Conservation (phyloP, 1,140 invertebrate genomes). For the Drosophila virilis region DNA sequence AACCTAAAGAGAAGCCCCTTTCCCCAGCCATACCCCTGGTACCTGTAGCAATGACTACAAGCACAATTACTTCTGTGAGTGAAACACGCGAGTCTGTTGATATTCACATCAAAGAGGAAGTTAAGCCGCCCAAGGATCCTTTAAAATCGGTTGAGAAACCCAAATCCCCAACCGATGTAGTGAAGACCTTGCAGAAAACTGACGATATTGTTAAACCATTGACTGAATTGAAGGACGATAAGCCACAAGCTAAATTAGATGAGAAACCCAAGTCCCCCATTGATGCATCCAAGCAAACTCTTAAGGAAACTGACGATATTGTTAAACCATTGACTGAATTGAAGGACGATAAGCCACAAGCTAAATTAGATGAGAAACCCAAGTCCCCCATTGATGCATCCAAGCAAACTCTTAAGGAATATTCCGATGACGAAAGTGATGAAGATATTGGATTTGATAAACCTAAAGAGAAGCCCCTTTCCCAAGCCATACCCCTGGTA, state of each 20-base stretch:
- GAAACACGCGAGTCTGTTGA: conserved; percentile 3
- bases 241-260: too few species aligned
- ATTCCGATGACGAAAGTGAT: conserved; percentile 35
- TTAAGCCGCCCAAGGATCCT: neutral
- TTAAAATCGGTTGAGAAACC: conserved; percentile 9
- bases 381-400: conserved; percentile 21
- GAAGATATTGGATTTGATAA: conserved; percentile 16
- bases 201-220: too few species aligned
- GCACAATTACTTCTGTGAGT: conserved; percentile 5
- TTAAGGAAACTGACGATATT: conserved; percentile 22
- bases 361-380: conserved; percentile 28
- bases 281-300: too few species aligned
- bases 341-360: neutral
- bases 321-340: conserved; percentile 2
- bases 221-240: too few species aligned
- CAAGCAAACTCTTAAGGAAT: conserved; percentile 13
- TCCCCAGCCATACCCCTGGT: neutral
- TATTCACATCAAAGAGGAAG: conserved; percentile 5
- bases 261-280: too few species aligned
- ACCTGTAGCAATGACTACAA: neutral
- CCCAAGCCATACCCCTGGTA: too few species aligned
- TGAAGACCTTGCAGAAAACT: too few species aligned
- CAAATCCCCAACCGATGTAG: conserved; percentile 14
- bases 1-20: neutral
- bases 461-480: neutral